These are phyloP conservation scores for Rhegmatorhina hoffmannsi DNA, from an alignment of 2,113 vertebrate genomes.

Conservation along the genomic window DNA sequence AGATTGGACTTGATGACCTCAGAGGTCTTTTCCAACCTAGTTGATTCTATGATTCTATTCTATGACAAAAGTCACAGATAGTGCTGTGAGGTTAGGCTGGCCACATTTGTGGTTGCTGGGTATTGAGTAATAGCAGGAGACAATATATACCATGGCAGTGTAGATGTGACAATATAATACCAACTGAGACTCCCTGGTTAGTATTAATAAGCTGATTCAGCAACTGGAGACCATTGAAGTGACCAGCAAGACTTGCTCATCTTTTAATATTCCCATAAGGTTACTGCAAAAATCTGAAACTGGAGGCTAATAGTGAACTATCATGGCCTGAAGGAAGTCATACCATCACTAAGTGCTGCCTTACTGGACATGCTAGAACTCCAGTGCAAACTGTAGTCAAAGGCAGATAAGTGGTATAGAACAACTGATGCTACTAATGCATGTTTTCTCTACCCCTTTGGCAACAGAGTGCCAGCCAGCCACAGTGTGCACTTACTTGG, in stretches of 20 bases:
- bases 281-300: background rate
- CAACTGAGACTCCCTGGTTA: background rate
- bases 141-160: background rate
- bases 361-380: background rate
- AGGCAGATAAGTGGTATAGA: background rate
- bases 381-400: background rate
- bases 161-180: background rate
- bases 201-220: background rate
- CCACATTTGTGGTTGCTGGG: background rate
- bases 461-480: background rate
- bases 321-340: background rate
- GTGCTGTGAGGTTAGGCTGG: background rate
- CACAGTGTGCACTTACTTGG: background rate
- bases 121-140: background rate
- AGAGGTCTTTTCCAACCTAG: too few species aligned
- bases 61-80: background rate
- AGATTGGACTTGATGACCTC: too few species aligned
- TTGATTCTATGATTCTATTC: too few species aligned
- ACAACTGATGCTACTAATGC: rapidly evolving
- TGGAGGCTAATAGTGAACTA: background rate
- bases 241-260: background rate
- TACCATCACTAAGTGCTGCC: background rate
- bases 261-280: background rate
- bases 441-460: background rate
- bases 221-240: background rate